phyloP scores from a whole-genome alignment of 2,113 vertebrate genomes.

The Scortum barcoo region DNA sequence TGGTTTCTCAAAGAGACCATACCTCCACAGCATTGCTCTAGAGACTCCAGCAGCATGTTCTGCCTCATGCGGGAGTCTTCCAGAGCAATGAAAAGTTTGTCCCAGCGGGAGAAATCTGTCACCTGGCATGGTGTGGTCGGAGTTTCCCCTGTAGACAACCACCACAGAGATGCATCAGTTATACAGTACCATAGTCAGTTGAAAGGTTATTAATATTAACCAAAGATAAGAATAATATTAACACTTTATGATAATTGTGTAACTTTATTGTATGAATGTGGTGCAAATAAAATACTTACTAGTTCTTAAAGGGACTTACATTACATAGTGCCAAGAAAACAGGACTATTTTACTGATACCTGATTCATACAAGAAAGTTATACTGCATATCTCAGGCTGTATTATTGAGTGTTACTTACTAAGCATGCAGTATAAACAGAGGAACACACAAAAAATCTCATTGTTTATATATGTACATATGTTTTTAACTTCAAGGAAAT shows the following conservation, averaged over 20 bases:
- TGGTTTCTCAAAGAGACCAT: slow-evolving; percentile 69
- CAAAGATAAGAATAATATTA: not conserved
- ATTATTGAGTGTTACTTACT: not conserved
- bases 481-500: no score
- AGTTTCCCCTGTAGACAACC: slow-evolving; percentile 36
- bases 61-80: slow-evolving; percentile 95
- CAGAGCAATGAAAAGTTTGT: slow-evolving; percentile 93
- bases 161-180: slow-evolving; percentile 19
- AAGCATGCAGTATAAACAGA: not conserved
- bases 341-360: not conserved
- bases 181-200: not conserved
- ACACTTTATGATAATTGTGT: not conserved
- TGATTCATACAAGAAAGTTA: not conserved
- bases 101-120: slow-evolving; percentile 87
- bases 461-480: no score
- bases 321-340: not conserved
- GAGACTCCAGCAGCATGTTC: slow-evolving; percentile 88
- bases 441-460: not conserved
- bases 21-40: slow-evolving; percentile 80
- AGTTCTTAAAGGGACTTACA: not conserved
- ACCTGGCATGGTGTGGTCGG: slow-evolving; percentile 75
- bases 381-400: not conserved
- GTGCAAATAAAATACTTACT: not conserved
- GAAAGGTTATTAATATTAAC: not conserved
- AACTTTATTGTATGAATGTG: not conserved